These are phyloP conservation scores for Ceyx margarethae DNA, from an alignment of 2,113 vertebrate genomes.

Conservation along the genomic window DNA sequence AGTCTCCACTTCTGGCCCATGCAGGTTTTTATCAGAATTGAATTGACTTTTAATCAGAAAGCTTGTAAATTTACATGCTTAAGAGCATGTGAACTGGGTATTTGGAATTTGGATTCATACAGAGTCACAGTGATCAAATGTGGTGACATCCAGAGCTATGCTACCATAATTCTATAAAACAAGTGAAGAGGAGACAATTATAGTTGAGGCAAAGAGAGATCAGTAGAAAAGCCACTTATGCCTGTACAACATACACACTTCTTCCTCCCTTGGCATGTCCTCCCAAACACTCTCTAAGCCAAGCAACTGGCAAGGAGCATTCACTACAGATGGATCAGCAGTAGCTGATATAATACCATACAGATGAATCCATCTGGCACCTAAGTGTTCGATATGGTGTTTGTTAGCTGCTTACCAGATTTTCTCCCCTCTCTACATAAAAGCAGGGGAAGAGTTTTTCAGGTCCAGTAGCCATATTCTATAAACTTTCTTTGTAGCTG, in stretches of 20 bases:
- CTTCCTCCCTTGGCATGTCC: neutral
- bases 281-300: neutral
- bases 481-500: neutral
- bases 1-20: neutral
- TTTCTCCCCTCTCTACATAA: neutral
- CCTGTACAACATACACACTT: neutral
- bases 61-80: neutral
- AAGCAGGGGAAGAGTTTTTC: neutral
- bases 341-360: neutral
- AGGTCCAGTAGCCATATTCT: neutral
- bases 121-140: neutral
- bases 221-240: neutral
- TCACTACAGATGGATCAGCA: neutral
- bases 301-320: slow-evolving; percentile 25
- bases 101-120: neutral
- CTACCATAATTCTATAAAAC: neutral
- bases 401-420: neutral
- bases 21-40: neutral
- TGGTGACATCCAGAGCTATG: neutral
- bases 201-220: neutral
- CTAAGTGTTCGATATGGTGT: neutral
- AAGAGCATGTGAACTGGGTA: neutral
- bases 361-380: slow-evolving; percentile 26
- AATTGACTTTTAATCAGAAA: neutral
- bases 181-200: neutral